A percentile compares a stretch with the other conserved stretches of the same genome.
These are phyloP conservation scores for Montipora capitata DNA, from an alignment of 92 coral and sea anemone genomes.

Conservation along the genomic window DNA sequence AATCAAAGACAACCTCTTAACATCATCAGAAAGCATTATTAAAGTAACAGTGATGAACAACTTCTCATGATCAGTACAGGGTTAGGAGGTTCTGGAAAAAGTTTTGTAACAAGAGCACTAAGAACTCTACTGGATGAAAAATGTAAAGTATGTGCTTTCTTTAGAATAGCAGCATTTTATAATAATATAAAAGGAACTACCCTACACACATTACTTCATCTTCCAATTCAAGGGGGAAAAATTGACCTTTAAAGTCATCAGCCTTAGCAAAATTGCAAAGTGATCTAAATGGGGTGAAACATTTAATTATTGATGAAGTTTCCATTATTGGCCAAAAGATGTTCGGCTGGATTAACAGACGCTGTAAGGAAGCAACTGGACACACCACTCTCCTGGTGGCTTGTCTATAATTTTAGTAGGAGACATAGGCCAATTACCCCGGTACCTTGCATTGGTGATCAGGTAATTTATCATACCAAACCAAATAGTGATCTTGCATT, in stretches of 20 bases:
- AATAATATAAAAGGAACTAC: constrained; percentile 46
- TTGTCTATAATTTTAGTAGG: constrained; percentile 46
- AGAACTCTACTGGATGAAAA: neutral
- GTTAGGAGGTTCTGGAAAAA: constrained; percentile 65
- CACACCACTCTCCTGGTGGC: neutral
- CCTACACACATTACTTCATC: constrained; percentile 48
- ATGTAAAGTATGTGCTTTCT: constrained; percentile 58
- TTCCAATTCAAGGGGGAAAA: constrained; percentile 49
- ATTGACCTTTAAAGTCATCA: constrained; percentile 32
- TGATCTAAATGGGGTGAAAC: constrained; percentile 19
- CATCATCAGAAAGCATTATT: constrained; percentile 34
- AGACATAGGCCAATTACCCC: constrained; percentile 44
- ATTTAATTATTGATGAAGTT: constrained; percentile 56
- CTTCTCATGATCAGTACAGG: constrained; percentile 62
- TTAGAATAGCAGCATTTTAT: constrained; percentile 57
- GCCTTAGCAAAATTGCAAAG: constrained; percentile 49
- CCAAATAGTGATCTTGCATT: constrained; percentile 37
- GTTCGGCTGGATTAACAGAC: constrained; percentile 60
- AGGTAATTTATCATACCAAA: constrained; percentile 38
- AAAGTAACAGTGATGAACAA: constrained; percentile 2
- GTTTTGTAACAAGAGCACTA: constrained; percentile 66
- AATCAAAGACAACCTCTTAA: constrained; percentile 50
- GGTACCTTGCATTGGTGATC: constrained; percentile 44
- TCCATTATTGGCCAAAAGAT: constrained; percentile 63
- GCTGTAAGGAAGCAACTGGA: constrained; percentile 41